phyloP scores from a whole-genome alignment of 1,140 invertebrate genomes.

The Leptinotarsa defecta region DNA sequence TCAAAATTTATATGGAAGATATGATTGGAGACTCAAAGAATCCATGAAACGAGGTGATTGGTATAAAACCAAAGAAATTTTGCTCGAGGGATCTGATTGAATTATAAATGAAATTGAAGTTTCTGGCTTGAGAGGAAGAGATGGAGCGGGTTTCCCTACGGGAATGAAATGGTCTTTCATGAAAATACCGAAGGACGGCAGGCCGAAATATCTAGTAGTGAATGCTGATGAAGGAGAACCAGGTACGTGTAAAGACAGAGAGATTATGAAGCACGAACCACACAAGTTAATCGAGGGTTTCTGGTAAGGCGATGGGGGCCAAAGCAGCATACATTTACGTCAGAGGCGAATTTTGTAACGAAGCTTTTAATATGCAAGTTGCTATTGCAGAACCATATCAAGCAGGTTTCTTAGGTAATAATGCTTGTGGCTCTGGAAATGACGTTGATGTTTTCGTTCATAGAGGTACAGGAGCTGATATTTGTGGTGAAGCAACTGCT shows the following conservation, averaged over 20 bases:
- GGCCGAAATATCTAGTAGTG: constrained; percentile 96
- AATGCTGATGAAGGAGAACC: constrained; percentile 99
- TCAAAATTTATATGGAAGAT: constrained; percentile 96
- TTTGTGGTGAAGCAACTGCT: constrained; percentile 99
- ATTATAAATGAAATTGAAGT: constrained; percentile 96
- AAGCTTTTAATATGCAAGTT: constrained; percentile 96
- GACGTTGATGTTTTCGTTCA: constrained; percentile 99
- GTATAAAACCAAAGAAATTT: constrained; percentile 99
- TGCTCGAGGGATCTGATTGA: constrained; percentile 94
- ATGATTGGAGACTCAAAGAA: constrained; percentile 96
- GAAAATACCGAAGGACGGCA: constrained; percentile 97
- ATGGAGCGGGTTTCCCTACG: constrained; percentile 97
- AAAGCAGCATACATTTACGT: constrained; percentile 99
- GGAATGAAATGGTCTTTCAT: constrained; percentile 99
- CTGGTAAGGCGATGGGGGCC: constrained; percentile 95
- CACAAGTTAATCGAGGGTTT: constrained; percentile 98
- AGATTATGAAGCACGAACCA: constrained; percentile 98
- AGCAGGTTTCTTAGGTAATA: constrained; percentile 94
- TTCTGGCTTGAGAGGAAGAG: constrained; percentile 94
- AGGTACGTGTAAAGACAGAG: constrained; percentile 98
- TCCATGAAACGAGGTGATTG: constrained; percentile 92
- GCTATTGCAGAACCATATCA: constrained; percentile 99
- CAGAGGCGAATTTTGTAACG: constrained; percentile 99
- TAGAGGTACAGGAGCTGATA: constrained; percentile 97
- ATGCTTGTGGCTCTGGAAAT: constrained; percentile 96